Evolutionary conservation across 2,113 vertebrate genomes (phyloP), one percentile per base, ranked within the genome.

Genomic region (Varanus komodoensis): DNA sequence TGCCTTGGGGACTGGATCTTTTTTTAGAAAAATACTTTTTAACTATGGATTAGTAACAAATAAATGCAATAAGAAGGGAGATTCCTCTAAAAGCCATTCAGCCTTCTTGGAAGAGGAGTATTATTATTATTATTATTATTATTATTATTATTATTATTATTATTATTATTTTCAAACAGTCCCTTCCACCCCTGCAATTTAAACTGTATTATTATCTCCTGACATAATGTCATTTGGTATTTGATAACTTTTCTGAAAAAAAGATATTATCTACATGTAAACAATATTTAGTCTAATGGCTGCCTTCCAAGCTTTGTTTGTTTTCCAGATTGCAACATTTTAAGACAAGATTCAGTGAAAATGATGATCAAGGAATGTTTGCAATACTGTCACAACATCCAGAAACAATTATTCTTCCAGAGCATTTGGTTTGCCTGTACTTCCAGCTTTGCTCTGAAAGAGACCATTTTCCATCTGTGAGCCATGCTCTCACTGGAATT

Each of bases 241-340:
- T 92, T 87, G 82, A 87, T 92, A 93, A 92, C 57, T 89, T 12
- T 84, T 80, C 81, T 92, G 92, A 89, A 95, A 90, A 87, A 48
- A 34, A 78, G 80, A 89, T 44, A 44, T 84, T 93, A 88, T 91
- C 68, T 90, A 92, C 69, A 12, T 71, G 71, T 44, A 93, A 92
- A 93, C 93, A 93, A 90, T 7, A 73, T 81, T 91, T 50, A 85
- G 80, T 87, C 94, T 92, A 95, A 95, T 91, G 88, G 84, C 93
- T 91, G 88, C 90, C 93, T 93, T 67, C 82, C 14, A 67, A 78
- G 88, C 88, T 85, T 95, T 95, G 84, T 81, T 44, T 44, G 14
- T 92, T 89, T 87, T 88, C 84, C 89, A 91, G 89, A 89, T 84
- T 95, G 73, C n/a, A 92, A 90, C 95, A 64, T 92, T 95, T 94